These are phyloP conservation scores for Seira musarum DNA, from an alignment of 2,888 invertebrate genomes.

Conservation along the genomic window DNA sequence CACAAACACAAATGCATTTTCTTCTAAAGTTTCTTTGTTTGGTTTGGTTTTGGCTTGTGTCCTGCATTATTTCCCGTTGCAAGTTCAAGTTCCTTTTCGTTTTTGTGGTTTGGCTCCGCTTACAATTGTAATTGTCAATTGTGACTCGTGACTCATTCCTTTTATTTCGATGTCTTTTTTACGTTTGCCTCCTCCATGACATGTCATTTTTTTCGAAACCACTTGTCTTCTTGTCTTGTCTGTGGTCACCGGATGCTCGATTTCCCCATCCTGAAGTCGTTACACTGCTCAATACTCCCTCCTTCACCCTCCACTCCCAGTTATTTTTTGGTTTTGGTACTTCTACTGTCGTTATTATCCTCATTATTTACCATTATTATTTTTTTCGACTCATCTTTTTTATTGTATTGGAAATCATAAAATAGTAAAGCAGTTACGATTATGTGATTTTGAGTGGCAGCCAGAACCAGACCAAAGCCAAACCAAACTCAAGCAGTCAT, in stretches of 20 bases:
- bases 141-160: slow-evolving; percentile 8
- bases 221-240: no score
- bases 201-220: slow-evolving; percentile 37
- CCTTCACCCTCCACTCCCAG: neutral
- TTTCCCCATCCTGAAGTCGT: slow-evolving; percentile 39
- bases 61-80: neutral
- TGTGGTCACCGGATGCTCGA: slow-evolving; percentile 44
- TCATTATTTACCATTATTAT: neutral
- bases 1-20: neutral
- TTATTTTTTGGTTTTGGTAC: neutral
- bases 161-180: neutral
- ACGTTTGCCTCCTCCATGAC: slow-evolving; percentile 18
- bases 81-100: neutral
- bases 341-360: neutral
- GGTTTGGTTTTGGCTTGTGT: no score
- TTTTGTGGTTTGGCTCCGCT: neutral
- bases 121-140: no score
- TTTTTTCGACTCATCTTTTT: neutral
- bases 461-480: neutral
- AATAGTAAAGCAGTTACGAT: neutral
- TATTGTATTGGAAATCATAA: neutral
- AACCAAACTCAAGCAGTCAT: neutral
- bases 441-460: neutral
- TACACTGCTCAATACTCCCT: slow-evolving; percentile 7
- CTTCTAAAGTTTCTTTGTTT: neutral